These are phyloP conservation scores for Nephrotoma flavescens DNA, from an alignment of 2,888 invertebrate genomes.

Conservation along the genomic window DNA sequence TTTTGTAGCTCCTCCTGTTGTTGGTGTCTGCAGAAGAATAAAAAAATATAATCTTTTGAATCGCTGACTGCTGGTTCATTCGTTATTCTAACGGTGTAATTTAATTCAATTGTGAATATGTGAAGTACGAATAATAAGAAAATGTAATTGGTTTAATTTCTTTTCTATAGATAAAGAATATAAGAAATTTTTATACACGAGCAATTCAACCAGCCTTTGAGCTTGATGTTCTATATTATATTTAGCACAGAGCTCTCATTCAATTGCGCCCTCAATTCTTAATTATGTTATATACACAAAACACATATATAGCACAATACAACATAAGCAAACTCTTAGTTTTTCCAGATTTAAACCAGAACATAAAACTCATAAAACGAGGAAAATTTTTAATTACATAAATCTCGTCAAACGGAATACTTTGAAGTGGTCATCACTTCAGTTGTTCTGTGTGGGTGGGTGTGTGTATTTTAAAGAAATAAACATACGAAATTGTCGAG, in stretches of 20 bases:
- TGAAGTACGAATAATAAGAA: background rate
- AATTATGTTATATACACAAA: background rate
- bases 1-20: background rate
- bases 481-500: background rate
- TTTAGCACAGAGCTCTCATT: background rate
- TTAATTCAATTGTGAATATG: background rate
- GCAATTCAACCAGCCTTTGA: background rate
- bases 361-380: background rate
- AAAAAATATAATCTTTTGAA: background rate
- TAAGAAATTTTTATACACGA: background rate
- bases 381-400: background rate
- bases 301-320: background rate
- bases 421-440: background rate
- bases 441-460: background rate
- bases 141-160: background rate
- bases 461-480: background rate
- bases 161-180: background rate
- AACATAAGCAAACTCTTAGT: background rate
- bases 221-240: background rate
- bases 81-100: background rate
- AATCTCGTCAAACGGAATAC: background rate
- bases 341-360: background rate
- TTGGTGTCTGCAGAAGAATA: background rate
- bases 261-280: background rate
- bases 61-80: background rate